Evolutionary conservation across 2,113 vertebrate genomes (phyloP).

Genomic region (Oncorhynchus tshawytscha): DNA sequence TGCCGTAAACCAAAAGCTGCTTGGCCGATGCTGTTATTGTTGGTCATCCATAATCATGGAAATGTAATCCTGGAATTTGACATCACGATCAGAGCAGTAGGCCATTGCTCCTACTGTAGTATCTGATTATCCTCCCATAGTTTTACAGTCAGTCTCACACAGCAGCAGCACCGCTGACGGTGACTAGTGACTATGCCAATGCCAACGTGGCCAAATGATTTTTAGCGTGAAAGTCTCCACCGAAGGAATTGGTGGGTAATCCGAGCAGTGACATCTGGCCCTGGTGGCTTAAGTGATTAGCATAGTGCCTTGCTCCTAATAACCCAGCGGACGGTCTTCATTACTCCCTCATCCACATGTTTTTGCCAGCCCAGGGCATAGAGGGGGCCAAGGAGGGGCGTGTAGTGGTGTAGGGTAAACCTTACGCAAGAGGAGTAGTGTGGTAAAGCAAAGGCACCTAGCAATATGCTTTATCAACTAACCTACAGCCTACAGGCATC

Average conservation of each 20-base stretch:
- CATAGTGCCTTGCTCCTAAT: constrained; percentile 70
- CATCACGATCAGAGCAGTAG: constrained; percentile 39
- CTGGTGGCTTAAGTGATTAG: constrained; percentile 75
- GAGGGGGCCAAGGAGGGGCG: not conserved
- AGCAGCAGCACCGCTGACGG: constrained; percentile 42
- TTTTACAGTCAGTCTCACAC: constrained; percentile 2
- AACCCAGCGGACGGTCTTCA: constrained; percentile 64
- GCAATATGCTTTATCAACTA: not conserved
- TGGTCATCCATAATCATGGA: constrained; percentile 43
- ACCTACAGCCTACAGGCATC: too few relatives aligned
- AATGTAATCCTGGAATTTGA: constrained; percentile 60
- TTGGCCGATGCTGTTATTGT: not conserved
- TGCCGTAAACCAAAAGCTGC: constrained; percentile 24
- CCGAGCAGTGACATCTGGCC: constrained; percentile 76
- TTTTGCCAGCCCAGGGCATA: not conserved
- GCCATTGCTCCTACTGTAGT: constrained; percentile 18
- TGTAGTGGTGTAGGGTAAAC: not conserved
- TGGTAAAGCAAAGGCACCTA: not conserved
- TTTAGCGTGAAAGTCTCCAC: constrained; percentile 73
- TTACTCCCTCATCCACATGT: constrained; percentile 11
- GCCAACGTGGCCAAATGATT: constrained; percentile 67
- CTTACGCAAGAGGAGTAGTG: not conserved
- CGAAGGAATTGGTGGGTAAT: constrained; percentile 72
- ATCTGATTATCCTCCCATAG: constrained; percentile 38
- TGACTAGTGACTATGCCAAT: constrained; percentile 36